Percentiles rank a stretch among this genome's conserved stretches.
phyloP scores from a whole-genome alignment of 1,140 invertebrate genomes.

The Orchestia grillus region DNA sequence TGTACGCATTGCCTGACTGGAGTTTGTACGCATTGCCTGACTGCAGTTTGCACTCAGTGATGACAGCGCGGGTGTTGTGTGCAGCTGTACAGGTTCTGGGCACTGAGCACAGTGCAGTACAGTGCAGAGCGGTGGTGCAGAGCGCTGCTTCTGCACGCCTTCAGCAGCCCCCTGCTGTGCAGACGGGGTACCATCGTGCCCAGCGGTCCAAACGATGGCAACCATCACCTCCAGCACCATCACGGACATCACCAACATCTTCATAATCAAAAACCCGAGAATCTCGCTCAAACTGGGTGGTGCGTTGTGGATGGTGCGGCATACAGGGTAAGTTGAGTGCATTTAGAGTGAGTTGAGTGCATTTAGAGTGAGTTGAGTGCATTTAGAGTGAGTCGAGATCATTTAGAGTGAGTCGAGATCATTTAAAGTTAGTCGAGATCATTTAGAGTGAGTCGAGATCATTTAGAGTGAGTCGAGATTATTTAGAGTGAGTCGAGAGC shows the following conservation, averaged over 20 bases:
- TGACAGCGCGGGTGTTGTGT: neutral
- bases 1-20: too few species aligned
- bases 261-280: neutral
- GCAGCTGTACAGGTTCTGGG: conserved; percentile 14
- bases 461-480: too few species aligned
- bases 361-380: neutral
- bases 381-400: neutral
- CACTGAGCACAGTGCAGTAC: neutral
- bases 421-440: neutral
- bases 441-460: too few species aligned
- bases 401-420: neutral
- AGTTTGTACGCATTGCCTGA: too few species aligned
- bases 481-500: too few species aligned
- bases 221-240: neutral
- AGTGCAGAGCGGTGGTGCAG: conserved; percentile 37
- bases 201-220: neutral
- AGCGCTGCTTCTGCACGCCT: conserved; percentile 1
- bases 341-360: neutral
- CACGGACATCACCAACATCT: neutral
- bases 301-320: neutral
- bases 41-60: too few species aligned
- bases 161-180: conserved; percentile 25
- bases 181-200: neutral
- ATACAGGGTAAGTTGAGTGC: neutral
- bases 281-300: neutral